Evolutionary conservation across 2,888 invertebrate species (phyloP), one percentile per base, ranked within the genome.

Genomic region (Fissipunctia ypsillon): DNA sequence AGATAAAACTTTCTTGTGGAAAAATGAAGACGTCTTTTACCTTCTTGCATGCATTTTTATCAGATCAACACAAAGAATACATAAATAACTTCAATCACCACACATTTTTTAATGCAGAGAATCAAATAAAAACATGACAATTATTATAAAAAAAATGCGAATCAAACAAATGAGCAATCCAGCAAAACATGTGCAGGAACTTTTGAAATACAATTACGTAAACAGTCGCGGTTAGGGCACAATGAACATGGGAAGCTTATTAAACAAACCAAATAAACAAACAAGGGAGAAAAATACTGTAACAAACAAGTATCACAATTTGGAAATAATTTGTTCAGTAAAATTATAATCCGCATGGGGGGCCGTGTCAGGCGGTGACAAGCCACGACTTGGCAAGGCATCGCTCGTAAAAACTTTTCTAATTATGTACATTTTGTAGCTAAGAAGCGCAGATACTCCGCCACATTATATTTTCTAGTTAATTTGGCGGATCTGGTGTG

Each of bases 361-460:
- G 82, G 93, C 90, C 89, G 93, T 91, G 90, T 89, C 90, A 91
- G 89, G 88, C 90, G 84, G 93, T 94, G 95, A 94, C 95, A 95
- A 91, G 91, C 94, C 92, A 88, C 93, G 93, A 93, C 93, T 94
- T 93, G 91, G 88, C 91, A 92, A 86, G 90, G 90, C 90, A 89
- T 85, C 88, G 92, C 93, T 95, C 95, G 92, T 95, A 95, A 95
- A 96, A 96, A 96, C 95, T 96, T 96, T 96, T 94, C 94, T 96
- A 96, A 96, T 96, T 96, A 96, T 95, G 93, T 94, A 94, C 93
- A 95, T 95, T 96, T 95, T 93, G 95, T 93, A 93, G 94, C 93
- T 92, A 95, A 95, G 94, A 94, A 92, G 89, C 90, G 89, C 81
- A 87, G 86, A 86, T 90, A 91, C 91, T 92, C 90, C 86, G 89